These are phyloP conservation scores for Antitype chi DNA, from an alignment of 2,888 invertebrate species.

Conservation along the genomic window DNA sequence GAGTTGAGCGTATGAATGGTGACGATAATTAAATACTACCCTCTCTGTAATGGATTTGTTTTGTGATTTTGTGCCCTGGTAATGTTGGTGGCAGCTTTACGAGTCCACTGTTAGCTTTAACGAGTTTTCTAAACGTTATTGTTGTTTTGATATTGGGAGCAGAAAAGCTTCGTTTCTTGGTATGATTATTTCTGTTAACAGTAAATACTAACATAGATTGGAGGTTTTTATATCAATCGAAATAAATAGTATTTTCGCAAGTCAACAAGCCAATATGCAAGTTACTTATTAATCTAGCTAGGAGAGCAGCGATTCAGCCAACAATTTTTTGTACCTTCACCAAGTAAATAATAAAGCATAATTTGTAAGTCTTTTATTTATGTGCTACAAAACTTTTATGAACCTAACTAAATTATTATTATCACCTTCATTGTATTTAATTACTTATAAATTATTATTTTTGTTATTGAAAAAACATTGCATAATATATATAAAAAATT, in stretches of 20 bases:
- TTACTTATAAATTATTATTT: too few relatives aligned
- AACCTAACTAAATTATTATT: too few relatives aligned
- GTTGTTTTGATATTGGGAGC: not conserved
- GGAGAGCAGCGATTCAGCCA: too few relatives aligned
- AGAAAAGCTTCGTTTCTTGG: not conserved
- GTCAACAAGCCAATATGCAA: not conserved
- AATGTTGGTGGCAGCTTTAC: constrained; percentile 29
- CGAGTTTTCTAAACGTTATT: constrained; percentile 33
- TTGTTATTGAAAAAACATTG: too few relatives aligned
- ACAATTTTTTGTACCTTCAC: too few relatives aligned
- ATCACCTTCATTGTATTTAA: too few relatives aligned
- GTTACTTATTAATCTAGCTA: too few relatives aligned
- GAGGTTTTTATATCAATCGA: not conserved
- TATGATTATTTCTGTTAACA: not conserved
- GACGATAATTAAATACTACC: constrained; percentile 65
- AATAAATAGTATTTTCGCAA: not conserved
- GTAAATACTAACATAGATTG: too few relatives aligned
- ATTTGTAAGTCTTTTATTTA: too few relatives aligned
- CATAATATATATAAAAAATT: too few relatives aligned
- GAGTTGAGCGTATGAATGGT: constrained; percentile 61
- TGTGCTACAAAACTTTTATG: too few relatives aligned
- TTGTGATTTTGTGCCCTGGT: constrained; percentile 45
- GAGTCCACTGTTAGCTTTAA: constrained; percentile 34
- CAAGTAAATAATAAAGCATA: too few relatives aligned
- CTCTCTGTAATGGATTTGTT: constrained; percentile 61